Evolutionary conservation across 2,888 invertebrate species (phyloP).

Genomic region (Tachina lurida): DNA sequence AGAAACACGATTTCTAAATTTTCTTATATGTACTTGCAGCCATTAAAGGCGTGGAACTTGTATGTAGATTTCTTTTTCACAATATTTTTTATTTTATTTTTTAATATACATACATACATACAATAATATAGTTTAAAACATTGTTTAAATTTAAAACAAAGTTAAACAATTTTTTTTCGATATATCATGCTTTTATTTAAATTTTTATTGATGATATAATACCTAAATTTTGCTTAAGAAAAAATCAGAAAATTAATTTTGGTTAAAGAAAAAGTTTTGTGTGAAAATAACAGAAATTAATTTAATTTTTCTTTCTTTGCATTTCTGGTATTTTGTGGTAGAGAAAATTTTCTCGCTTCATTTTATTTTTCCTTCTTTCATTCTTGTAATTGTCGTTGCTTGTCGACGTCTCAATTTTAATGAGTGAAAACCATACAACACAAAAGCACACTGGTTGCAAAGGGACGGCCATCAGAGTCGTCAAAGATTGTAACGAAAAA

Average conservation of each 20-base stretch:
- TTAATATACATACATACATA: too few species aligned
- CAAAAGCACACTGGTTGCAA: constrained; percentile 43
- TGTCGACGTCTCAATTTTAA: constrained; percentile 63
- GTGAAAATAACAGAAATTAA: constrained; percentile 38
- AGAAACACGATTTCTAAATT: constrained; percentile 31
- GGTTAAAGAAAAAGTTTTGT: constrained; percentile 13
- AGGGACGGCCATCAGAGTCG: constrained; percentile 29
- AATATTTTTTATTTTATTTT: background rate
- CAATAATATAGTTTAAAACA: background rate
- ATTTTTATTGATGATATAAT: constrained; percentile 53
- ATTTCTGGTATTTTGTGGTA: constrained; percentile 65
- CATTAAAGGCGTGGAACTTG: constrained; percentile 56
- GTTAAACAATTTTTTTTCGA: background rate
- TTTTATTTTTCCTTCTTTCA: constrained; percentile 35
- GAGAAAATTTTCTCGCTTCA: constrained; percentile 64
- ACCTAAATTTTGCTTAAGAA: constrained; percentile 21
- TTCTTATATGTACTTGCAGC: constrained; percentile 9
- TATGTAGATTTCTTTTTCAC: constrained; percentile 4
- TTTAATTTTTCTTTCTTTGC: constrained; percentile 46
- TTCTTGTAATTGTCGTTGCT: constrained; percentile 52
- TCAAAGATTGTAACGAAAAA: constrained; percentile 25
- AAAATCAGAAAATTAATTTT: constrained; percentile 6
- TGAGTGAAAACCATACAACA: constrained; percentile 55
- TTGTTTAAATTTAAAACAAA: background rate
- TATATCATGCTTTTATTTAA: background rate